These are phyloP conservation scores for Bombus pyrosoma DNA, from an alignment of 1,140 invertebrate species.

Conservation along the genomic window DNA sequence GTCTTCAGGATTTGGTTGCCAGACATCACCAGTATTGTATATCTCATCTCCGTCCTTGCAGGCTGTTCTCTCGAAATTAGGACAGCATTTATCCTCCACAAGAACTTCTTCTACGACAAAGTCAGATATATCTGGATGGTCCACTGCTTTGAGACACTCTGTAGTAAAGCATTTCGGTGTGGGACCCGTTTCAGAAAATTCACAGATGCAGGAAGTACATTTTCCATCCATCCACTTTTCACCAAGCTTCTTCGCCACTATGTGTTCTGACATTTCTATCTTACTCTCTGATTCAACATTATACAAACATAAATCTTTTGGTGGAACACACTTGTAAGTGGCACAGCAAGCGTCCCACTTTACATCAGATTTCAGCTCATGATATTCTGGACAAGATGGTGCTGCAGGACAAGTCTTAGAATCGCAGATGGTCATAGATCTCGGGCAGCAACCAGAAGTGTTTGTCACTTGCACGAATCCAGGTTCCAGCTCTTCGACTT, in stretches of 20 bases:
- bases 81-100: constrained; percentile 85
- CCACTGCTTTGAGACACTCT: constrained; percentile 77
- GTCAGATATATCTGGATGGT: constrained; percentile 79
- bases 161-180: constrained; percentile 76
- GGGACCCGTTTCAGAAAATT: constrained; percentile 64
- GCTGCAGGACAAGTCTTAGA: constrained; percentile 84
- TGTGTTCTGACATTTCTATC: constrained; percentile 75
- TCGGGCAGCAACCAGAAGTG: constrained; percentile 87
- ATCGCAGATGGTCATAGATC: constrained; percentile 84
- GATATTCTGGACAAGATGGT: constrained; percentile 84
- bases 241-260: constrained; percentile 83
- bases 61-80: constrained; percentile 82
- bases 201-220: constrained; percentile 86
- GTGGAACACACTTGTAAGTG: constrained; percentile 86
- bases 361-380: constrained; percentile 80
- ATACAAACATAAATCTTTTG: constrained; percentile 88
- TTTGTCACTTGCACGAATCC: constrained; percentile 85
- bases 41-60: constrained; percentile 84
- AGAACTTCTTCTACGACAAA: constrained; percentile 83
- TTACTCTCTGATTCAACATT: constrained; percentile 81
- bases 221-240: constrained; percentile 87
- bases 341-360: constrained; percentile 85
- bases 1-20: constrained; percentile 82
- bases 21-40: constrained; percentile 84
- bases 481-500: constrained; percentile 80